Conservation (phyloP, 2,888 invertebrate genomes). For the Cheilosia variabilis region DNA sequence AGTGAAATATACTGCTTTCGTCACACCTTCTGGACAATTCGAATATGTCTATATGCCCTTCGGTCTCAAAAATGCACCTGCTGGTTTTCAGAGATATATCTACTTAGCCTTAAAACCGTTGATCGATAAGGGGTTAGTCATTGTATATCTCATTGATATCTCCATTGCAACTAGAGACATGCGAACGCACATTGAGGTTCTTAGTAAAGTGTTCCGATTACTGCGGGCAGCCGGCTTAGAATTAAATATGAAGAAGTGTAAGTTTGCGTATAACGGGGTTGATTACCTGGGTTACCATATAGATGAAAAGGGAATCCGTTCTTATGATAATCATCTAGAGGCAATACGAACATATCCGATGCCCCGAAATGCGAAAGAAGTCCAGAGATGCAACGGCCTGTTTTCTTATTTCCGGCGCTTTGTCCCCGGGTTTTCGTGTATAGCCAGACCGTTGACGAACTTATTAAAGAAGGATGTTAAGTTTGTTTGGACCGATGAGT, state of each 20-base stretch:
- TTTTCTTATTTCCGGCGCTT: too few species aligned
- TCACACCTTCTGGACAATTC: slow-evolving; percentile 2
- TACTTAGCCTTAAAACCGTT: slow-evolving; percentile 22
- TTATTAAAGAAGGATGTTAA: slow-evolving; percentile 64
- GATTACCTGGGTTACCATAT: slow-evolving; percentile 50
- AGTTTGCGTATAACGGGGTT: slow-evolving; percentile 22
- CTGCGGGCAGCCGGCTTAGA: background rate
- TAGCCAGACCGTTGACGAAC: slow-evolving; percentile 78
- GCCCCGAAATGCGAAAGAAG: slow-evolving; percentile 25
- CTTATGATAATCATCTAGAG: slow-evolving; percentile 32
- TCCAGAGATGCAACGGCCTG: slow-evolving; percentile 31
- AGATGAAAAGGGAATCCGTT: slow-evolving; percentile 25
- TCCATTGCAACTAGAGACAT: slow-evolving; percentile 35
- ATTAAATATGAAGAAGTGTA: slow-evolving; percentile 24
- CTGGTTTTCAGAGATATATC: slow-evolving; percentile 68
- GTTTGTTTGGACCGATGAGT: slow-evolving; percentile 36
- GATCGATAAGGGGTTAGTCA: slow-evolving; percentile 23
- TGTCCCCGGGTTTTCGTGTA: slow-evolving; percentile 54
- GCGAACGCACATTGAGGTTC: slow-evolving; percentile 36
- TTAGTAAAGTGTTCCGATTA: slow-evolving; percentile 25
- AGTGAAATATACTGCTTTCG: slow-evolving; percentile 6
- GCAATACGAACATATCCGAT: slow-evolving; percentile 46
- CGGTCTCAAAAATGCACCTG: slow-evolving; percentile 39
- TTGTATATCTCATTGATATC: slow-evolving; percentile 62
- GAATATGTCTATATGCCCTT: slow-evolving; percentile 26